These are phyloP conservation scores for Dasysyrphus albostriatus DNA, from an alignment of 2,888 invertebrate genomes.

Conservation along the genomic window DNA sequence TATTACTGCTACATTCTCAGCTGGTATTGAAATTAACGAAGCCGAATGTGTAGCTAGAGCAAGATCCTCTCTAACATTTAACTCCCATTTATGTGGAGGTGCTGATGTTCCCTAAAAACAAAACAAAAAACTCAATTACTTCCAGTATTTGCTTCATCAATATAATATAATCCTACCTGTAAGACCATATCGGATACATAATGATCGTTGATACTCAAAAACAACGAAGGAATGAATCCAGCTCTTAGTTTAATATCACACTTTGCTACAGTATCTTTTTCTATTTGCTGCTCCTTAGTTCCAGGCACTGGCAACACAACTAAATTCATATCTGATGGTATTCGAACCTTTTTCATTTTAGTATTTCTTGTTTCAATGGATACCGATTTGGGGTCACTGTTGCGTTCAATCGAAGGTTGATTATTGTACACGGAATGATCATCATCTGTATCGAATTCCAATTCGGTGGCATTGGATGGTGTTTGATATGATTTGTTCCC, in stretches of 20 bases:
- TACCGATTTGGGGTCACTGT: conserved; percentile 5
- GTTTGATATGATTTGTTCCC: conserved; percentile 88
- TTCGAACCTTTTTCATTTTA: conserved; percentile 49
- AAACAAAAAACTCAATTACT: conserved; percentile 47
- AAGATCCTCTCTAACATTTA: conserved; percentile 85
- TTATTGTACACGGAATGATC: conserved; percentile 78
- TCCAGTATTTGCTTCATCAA: neutral
- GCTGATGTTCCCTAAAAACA: conserved; percentile 85
- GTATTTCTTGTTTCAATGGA: conserved; percentile 42
- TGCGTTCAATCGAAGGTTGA: conserved; percentile 57
- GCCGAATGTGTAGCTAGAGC: conserved; percentile 84
- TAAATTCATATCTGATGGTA: conserved; percentile 78
- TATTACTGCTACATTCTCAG: conserved; percentile 92
- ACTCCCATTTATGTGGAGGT: conserved; percentile 86
- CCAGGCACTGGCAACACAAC: conserved; percentile 84
- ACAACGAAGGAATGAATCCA: conserved; percentile 86
- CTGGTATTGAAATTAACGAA: conserved; percentile 88
- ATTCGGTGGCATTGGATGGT: conserved; percentile 91
- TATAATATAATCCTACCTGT: conserved; percentile 85
- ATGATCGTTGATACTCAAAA: conserved; percentile 87
- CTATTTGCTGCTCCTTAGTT: conserved; percentile 79
- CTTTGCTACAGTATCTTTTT: conserved; percentile 79
- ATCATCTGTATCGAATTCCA: conserved; percentile 85
- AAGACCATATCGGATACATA: conserved; percentile 91
- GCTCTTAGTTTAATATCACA: conserved; percentile 80